A percentile compares a stretch with the other conserved stretches of the same genome.
Evolutionary conservation across 2,797 vertebrate species (phyloP).

Genomic region (Pseudochirops cupreus): DNA sequence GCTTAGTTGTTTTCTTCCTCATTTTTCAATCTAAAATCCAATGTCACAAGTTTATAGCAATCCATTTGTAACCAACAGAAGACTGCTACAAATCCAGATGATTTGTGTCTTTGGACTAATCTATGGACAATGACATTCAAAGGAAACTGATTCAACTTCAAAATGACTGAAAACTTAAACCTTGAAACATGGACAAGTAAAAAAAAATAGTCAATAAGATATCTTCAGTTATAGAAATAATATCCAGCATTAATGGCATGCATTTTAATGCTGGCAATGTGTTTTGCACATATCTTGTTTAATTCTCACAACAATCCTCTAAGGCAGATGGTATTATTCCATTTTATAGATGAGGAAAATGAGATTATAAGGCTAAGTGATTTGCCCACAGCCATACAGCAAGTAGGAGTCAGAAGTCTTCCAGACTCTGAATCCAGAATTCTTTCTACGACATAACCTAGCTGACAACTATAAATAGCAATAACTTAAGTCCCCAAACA

Average conservation of each 20-base stretch:
- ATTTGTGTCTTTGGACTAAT: constrained; percentile 8
- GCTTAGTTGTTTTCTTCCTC: constrained; percentile 25
- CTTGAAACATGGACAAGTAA: constrained; percentile 6
- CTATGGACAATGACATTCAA: not conserved
- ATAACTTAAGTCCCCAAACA: not conserved
- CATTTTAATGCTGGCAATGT: not conserved
- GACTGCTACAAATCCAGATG: not conserved
- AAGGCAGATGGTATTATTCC: not conserved
- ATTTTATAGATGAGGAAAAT: not conserved
- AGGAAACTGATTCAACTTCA: not conserved
- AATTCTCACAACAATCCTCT: not conserved
- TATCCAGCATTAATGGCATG: not conserved
- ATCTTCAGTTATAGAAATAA: not conserved
- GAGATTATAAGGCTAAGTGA: not conserved
- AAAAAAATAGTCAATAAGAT: not conserved
- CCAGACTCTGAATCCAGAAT: not conserved
- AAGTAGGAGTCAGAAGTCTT: not conserved
- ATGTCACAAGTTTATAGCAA: not conserved
- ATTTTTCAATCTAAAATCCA: not conserved
- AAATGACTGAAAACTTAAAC: not conserved
- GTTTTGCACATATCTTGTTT: not conserved
- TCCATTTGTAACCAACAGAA: not conserved
- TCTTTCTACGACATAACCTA: not conserved
- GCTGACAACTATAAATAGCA: not conserved
- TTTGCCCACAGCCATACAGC: not conserved